phyloP scores from a whole-genome alignment of 1,140 invertebrate species.

The Elymnias hypermnestra region DNA sequence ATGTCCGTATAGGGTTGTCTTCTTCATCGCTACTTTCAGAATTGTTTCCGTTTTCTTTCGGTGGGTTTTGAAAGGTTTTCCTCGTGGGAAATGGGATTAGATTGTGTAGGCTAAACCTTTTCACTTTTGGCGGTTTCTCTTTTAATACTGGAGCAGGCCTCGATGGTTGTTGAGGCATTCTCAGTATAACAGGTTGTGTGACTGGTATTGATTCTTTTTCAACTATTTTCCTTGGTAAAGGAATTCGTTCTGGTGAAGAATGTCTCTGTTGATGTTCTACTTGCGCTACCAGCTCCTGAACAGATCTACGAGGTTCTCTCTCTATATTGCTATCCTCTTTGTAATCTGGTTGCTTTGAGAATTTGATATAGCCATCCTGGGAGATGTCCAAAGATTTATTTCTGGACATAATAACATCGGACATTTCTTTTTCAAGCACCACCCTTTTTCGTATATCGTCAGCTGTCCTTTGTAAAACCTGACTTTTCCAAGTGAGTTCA shows the following conservation, averaged over 20 bases:
- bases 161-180: constrained; percentile 64
- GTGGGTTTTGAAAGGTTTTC: constrained; percentile 67
- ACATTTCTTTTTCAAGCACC: constrained; percentile 55
- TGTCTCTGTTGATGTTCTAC: constrained; percentile 74
- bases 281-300: constrained; percentile 78
- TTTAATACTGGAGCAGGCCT: constrained; percentile 62
- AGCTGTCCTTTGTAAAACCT: constrained; percentile 66
- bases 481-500: constrained; percentile 58
- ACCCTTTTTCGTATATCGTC: constrained; percentile 63
- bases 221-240: constrained; percentile 33
- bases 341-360: constrained; percentile 53
- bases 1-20: constrained; percentile 71
- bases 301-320: constrained; percentile 68
- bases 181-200: constrained; percentile 42
- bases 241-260: constrained; percentile 44
- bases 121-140: constrained; percentile 69
- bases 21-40: constrained; percentile 78
- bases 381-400: constrained; percentile 63
- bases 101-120: constrained; percentile 73
- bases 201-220: constrained; percentile 34
- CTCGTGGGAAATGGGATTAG: constrained; percentile 71
- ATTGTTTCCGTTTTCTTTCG: constrained; percentile 70
- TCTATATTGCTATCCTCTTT: constrained; percentile 39
- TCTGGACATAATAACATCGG: constrained; percentile 41
- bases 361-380: constrained; percentile 70